A percentile compares a stretch with the other conserved stretches of the same genome.
These are phyloP conservation scores for Melierax canorus DNA, from an alignment of 2,113 vertebrate genomes.

Conservation along the genomic window DNA sequence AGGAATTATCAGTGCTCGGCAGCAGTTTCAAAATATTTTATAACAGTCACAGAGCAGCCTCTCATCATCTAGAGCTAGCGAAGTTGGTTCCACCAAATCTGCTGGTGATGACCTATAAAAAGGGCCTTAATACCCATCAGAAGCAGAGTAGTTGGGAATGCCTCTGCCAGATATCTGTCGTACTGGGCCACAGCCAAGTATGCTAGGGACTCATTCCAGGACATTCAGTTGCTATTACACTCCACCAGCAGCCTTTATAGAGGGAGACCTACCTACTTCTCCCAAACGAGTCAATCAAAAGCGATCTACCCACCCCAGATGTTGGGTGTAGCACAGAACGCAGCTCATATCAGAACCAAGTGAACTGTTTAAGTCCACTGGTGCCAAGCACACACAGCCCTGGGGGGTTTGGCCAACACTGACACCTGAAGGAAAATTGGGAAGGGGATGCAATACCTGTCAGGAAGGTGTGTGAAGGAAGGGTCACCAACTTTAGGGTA, in stretches of 20 bases:
- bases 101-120: not conserved
- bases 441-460: slow-evolving; percentile 47
- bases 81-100: not conserved
- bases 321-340: not conserved
- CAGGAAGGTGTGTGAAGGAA: slow-evolving; percentile 59
- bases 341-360: not conserved
- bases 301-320: not conserved
- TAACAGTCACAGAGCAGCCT: not conserved
- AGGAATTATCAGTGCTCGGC: not conserved
- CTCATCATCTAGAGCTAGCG: not conserved
- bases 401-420: not conserved
- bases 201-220: slow-evolving; percentile 10
- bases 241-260: not conserved
- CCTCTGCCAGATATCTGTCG: not conserved
- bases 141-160: not conserved
- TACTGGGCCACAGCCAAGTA: not conserved
- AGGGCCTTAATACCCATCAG: not conserved
- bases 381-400: not conserved
- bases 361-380: not conserved
- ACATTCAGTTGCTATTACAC: not conserved
- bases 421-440: slow-evolving; percentile 7
- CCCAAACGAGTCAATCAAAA: not conserved
- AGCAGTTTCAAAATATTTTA: not conserved
- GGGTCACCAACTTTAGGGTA: slow-evolving; percentile 59
- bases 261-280: not conserved